Conservation (phyloP, 2,888 invertebrate genomes). For the Chirona hameri region DNA sequence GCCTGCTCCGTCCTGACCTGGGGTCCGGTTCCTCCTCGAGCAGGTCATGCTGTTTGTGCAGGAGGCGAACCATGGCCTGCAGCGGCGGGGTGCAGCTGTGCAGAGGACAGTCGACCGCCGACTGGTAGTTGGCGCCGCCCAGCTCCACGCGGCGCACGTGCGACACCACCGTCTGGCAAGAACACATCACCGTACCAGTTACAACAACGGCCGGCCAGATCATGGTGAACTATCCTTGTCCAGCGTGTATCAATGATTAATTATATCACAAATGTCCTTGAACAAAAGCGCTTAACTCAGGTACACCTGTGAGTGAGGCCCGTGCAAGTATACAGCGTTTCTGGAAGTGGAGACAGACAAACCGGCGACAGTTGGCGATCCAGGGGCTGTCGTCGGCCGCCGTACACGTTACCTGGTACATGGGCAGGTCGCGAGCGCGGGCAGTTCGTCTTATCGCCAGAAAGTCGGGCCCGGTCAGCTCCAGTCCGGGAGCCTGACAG, state of each 20-base stretch:
- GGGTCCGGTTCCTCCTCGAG: slow-evolving; percentile 33
- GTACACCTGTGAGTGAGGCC: too few species aligned
- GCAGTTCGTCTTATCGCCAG: slow-evolving; percentile 36
- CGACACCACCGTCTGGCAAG: slow-evolving; percentile 37
- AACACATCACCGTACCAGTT: too few species aligned
- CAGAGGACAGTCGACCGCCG: slow-evolving; percentile 32
- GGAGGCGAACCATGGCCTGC: slow-evolving; percentile 33
- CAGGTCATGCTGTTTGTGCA: slow-evolving; percentile 35
- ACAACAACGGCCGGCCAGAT: too few species aligned
- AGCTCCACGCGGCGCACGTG: slow-evolving; percentile 36
- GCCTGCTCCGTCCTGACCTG: slow-evolving; percentile 31
- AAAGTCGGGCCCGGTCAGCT: slow-evolving; percentile 35
- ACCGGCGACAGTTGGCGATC: too few species aligned
- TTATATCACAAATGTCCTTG: too few species aligned
- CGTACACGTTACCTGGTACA: slow-evolving; percentile 39
- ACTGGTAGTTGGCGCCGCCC: slow-evolving; percentile 37
- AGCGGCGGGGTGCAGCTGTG: slow-evolving; percentile 33
- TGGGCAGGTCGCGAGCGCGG: slow-evolving; percentile 36
- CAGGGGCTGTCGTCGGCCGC: too few species aligned
- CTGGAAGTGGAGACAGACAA: too few species aligned
- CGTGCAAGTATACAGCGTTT: too few species aligned
- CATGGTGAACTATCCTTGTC: too few species aligned
- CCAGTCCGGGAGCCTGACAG: slow-evolving; percentile 37
- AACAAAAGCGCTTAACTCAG: too few species aligned
- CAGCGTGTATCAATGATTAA: too few species aligned